These are phyloP conservation scores for Belgica antarctica DNA, from an alignment of 2,888 invertebrate species.

Conservation along the genomic window DNA sequence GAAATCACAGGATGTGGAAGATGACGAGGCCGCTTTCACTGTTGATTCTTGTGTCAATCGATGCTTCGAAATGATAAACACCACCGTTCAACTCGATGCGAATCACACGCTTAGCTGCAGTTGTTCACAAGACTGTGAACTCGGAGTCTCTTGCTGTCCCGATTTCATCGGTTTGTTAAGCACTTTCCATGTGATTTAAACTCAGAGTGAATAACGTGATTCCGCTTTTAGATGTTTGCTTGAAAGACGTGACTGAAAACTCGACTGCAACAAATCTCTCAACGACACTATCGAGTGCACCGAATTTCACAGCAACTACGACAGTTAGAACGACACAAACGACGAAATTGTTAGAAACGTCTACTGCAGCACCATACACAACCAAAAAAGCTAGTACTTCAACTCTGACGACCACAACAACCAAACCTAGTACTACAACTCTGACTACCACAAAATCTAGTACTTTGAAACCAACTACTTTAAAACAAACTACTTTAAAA, in stretches of 20 bases:
- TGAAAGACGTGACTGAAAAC: slow-evolving; percentile 1
- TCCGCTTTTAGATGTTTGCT: slow-evolving; percentile 29
- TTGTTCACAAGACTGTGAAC: slow-evolving; percentile 61
- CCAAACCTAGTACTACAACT: neutral
- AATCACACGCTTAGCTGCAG: slow-evolving; percentile 56
- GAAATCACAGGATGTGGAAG: slow-evolving; percentile 45
- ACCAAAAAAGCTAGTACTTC: slow-evolving; percentile 1
- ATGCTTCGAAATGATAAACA: slow-evolving; percentile 51
- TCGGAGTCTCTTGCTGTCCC: slow-evolving; percentile 62
- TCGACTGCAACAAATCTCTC: slow-evolving; percentile 45
- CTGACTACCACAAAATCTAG: neutral
- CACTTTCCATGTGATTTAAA: neutral
- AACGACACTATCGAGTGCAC: neutral
- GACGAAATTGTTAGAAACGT: neutral
- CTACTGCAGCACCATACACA: neutral
- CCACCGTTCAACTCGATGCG: slow-evolving; percentile 45
- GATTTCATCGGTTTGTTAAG: slow-evolving; percentile 57
- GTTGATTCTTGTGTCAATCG: slow-evolving; percentile 59
- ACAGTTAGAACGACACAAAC: slow-evolving; percentile 17
- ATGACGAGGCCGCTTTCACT: slow-evolving; percentile 49
- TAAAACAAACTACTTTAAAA: neutral
- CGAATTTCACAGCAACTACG: neutral
- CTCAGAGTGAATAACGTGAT: neutral
- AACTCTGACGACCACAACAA: neutral
- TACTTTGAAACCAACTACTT: no score